phyloP scores from a whole-genome alignment of 2,797 vertebrate species.

The Trachurus trachurus region DNA sequence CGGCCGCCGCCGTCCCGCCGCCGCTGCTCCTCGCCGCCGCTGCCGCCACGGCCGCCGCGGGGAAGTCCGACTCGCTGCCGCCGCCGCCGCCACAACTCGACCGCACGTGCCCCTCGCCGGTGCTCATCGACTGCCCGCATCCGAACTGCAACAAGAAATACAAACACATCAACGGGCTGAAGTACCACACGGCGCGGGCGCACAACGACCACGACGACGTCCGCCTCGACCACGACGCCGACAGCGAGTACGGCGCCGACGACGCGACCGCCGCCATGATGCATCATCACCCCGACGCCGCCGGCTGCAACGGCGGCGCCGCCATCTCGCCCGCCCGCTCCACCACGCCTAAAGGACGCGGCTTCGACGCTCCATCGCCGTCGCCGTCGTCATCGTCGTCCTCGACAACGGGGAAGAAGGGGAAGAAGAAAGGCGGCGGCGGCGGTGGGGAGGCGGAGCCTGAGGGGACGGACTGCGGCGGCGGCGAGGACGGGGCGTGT shows the following conservation, averaged over 20 bases:
- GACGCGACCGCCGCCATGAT: no score
- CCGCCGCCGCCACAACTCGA: slow-evolving; percentile 80
- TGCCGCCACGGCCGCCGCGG: background rate
- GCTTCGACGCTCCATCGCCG: slow-evolving; percentile 86
- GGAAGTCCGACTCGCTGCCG: slow-evolving; percentile 81
- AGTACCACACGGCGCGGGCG: slow-evolving; percentile 96
- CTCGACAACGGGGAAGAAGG: slow-evolving; percentile 86
- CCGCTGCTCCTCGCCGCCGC: background rate
- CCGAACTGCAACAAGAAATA: slow-evolving; percentile 99
- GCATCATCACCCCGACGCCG: slow-evolving; percentile 86
- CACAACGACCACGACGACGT: slow-evolving; percentile 90
- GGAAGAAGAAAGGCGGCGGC: slow-evolving; percentile 88
- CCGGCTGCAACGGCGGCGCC: slow-evolving; percentile 90
- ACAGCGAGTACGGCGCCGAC: slow-evolving; percentile 94
- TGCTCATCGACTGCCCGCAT: slow-evolving; percentile 97
- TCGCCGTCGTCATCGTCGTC: slow-evolving; percentile 85
- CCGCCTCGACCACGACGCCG: slow-evolving; percentile 92
- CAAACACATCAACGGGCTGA: slow-evolving; percentile 97
- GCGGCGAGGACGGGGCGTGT: slow-evolving; percentile 91
- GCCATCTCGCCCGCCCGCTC: slow-evolving; percentile 92
- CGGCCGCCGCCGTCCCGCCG: no score
- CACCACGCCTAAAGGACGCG: slow-evolving; percentile 92
- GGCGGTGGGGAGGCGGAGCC: slow-evolving; percentile 86
- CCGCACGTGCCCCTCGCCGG: slow-evolving; percentile 92
- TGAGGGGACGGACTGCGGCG: slow-evolving; percentile 85